phyloP scores from a whole-genome alignment of 2,888 invertebrate species.

The Philopedon plagiatum region DNA sequence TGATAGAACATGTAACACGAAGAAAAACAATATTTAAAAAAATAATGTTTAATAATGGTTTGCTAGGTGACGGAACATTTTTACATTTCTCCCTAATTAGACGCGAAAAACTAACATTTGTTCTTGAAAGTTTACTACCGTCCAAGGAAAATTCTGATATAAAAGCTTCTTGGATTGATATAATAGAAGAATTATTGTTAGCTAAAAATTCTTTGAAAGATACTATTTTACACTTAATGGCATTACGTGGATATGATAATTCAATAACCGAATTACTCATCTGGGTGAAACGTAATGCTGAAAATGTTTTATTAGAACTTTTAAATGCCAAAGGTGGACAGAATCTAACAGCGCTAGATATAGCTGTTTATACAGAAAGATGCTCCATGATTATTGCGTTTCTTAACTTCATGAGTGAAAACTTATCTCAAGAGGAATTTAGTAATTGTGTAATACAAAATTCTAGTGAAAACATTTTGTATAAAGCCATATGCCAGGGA shows the following conservation, averaged over 20 bases:
- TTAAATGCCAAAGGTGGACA: not conserved
- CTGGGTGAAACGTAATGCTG: not conserved
- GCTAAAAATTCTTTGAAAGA: not conserved
- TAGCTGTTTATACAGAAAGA: not conserved
- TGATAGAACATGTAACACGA: not conserved
- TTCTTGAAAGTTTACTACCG: not conserved
- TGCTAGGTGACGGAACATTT: not conserved
- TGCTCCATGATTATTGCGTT: not conserved
- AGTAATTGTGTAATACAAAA: not conserved
- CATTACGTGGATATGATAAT: not conserved
- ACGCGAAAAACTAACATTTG: not conserved
- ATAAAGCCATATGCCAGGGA: constrained; percentile 8
- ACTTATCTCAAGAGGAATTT: not conserved
- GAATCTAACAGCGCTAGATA: not conserved
- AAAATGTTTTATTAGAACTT: not conserved
- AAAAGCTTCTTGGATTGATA: not conserved
- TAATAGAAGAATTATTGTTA: constrained; percentile 1
- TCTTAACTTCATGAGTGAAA: constrained; percentile 5
- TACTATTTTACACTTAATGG: not conserved
- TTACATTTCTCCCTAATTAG: not conserved
- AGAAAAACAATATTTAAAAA: not conserved
- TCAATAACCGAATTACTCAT: not conserved
- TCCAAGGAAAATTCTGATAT: not conserved
- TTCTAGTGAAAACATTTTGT: constrained; percentile 1
- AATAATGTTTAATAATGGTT: not conserved